Evolutionary conservation across 1,140 invertebrate genomes (phyloP), one percentile per base, ranked within the genome.

Genomic region (Orius insidiosus): DNA sequence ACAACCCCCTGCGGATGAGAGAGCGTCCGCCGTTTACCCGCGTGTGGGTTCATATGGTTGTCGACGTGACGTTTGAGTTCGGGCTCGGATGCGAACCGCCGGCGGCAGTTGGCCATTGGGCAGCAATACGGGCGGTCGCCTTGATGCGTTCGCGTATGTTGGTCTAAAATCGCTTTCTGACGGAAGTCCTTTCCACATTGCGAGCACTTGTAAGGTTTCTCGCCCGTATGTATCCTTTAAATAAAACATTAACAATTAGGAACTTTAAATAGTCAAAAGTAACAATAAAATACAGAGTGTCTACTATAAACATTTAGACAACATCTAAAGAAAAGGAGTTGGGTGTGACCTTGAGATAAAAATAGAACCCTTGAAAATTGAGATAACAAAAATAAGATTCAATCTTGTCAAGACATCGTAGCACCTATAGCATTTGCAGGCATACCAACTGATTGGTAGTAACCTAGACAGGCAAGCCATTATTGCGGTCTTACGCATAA

Each of bases 111-210:
- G 3, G 85, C 82, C 79, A 87, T 85, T 3, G 85, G 84, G 57
- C 88, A 93, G 56, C 82, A 85, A 65, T 87, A 92, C 3, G 88
- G 86, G 52, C 85, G 71, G 58, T 90, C 85, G 3, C 86, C 86
- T 59, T 89, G 80, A 57, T 93, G 87, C 37, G 86, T 92, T 46
- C 85, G 70, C 47, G 82, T 84, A 59, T 89, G 86, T 60, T 88
- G 83, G 56, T 88, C 83, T 47, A 89, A 64, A 42, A 89, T 87
- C 6, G 84, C 85, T 62, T 88, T 88, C 59, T 88, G 84, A 33
- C 84, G 64, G 60, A 89, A 90, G 61, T 85, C 81, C 60, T 88
- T 89, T 33, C 81, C 82, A 61, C 86, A 90, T 59, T 85, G 79
- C 24, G 69, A 71, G 60, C 86, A 90, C 58, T 85, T 84, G 67